A percentile compares a stretch with the other conserved stretches of the same genome.
Evolutionary conservation across 2,113 vertebrate species (phyloP).

Genomic region (Promerops cafer): DNA sequence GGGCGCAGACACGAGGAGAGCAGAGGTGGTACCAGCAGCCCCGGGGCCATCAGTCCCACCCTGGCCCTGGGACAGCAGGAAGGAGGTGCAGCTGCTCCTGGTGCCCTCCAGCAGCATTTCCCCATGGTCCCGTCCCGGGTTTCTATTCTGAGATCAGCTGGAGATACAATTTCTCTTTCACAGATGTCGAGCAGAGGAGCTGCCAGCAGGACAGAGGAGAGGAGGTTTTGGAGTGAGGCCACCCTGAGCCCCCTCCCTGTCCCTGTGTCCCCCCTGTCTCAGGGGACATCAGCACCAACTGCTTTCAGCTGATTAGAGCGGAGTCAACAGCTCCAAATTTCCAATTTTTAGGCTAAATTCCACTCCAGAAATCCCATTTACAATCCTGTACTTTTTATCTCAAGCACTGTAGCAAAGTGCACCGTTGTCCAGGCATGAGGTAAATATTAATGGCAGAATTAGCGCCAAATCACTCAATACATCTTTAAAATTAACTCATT

Average conservation of each 20-base stretch:
- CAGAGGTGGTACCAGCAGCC: not conserved
- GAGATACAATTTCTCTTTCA: not conserved
- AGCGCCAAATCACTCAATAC: conserved; percentile 42
- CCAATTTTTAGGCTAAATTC: not conserved
- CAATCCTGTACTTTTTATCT: not conserved
- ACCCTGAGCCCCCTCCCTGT: not conserved
- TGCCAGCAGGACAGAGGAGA: not conserved
- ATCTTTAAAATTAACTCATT: conserved; percentile 60
- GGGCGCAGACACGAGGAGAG: not conserved
- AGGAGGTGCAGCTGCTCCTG: not conserved
- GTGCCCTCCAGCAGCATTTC: not conserved
- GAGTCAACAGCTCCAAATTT: not conserved
- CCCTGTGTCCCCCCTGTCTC: not conserved
- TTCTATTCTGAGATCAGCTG: not conserved
- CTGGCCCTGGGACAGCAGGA: not conserved
- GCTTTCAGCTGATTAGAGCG: not conserved
- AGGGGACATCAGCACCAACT: not conserved
- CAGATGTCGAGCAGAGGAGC: not conserved
- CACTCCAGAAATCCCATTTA: not conserved
- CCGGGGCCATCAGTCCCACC: not conserved
- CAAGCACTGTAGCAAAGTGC: not conserved
- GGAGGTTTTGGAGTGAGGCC: not conserved
- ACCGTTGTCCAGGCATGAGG: conserved; percentile 18
- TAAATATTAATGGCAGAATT: conserved; percentile 52
- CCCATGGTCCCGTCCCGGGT: not conserved